Evolutionary conservation across 2,797 vertebrate species (phyloP).

Genomic region (Salmo trutta): DNA sequence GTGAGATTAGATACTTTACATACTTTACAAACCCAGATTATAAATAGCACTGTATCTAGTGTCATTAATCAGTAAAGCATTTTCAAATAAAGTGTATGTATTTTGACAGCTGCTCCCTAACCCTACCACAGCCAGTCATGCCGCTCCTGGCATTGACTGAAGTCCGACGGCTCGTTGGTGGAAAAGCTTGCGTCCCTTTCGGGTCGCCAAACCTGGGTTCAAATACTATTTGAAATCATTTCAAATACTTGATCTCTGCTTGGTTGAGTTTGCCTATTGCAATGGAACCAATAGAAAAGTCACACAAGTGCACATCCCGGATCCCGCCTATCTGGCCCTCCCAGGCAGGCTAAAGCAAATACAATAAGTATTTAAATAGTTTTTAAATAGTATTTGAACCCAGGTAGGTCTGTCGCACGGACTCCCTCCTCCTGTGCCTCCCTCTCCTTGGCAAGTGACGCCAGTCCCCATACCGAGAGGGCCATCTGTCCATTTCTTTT

Average conservation of each 20-base stretch:
- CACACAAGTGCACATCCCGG: not conserved
- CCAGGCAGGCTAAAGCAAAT: not conserved
- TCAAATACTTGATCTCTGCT: too few species aligned
- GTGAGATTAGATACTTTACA: too few species aligned
- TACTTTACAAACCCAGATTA: too few species aligned
- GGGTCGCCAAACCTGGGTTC: not conserved
- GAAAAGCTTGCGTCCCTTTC: constrained; percentile 18
- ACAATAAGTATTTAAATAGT: too few species aligned
- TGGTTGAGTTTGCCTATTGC: not conserved
- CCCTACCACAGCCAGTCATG: constrained; percentile 38
- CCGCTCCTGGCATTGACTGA: constrained; percentile 50
- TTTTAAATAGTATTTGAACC: not conserved
- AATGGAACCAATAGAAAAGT: not conserved
- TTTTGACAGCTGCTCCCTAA: constrained; percentile 41
- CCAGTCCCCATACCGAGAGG: constrained; percentile 69
- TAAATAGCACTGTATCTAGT: too few species aligned
- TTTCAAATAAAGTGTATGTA: constrained; percentile 54
- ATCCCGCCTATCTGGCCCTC: not conserved
- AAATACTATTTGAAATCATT: not conserved
- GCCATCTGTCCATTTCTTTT: constrained; percentile 73
- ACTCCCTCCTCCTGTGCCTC: constrained; percentile 44
- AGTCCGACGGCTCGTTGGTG: constrained; percentile 49
- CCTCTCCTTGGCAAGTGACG: constrained; percentile 55
- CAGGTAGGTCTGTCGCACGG: constrained; percentile 47
- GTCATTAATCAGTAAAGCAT: not conserved